phyloP scores from a whole-genome alignment of 2,113 vertebrate genomes.

The Eretmodus cyanostictus region DNA sequence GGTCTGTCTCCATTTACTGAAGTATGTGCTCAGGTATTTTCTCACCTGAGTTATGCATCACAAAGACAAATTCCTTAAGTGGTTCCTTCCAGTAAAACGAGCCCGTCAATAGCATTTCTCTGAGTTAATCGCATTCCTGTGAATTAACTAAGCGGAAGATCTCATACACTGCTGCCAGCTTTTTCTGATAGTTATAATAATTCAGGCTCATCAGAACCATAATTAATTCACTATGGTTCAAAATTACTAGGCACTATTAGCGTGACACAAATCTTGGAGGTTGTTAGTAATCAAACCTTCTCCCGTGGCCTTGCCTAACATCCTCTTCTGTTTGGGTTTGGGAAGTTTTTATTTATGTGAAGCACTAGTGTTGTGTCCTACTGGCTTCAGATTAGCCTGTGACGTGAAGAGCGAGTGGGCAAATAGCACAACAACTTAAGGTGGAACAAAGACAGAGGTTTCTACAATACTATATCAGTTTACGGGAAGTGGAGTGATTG shows the following conservation, averaged over 20 bases:
- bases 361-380: constrained; percentile 11
- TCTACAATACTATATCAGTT: fast-evolving
- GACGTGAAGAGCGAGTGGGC: not conserved
- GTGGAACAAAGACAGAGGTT: not conserved
- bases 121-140: constrained; percentile 4
- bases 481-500: not conserved
- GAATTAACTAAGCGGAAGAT: not conserved
- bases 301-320: not conserved
- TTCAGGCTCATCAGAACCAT: not conserved
- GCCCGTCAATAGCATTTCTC: not conserved
- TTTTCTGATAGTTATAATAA: not conserved
- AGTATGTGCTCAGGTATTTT: constrained; percentile 31
- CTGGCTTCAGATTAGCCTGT: constrained; percentile 29
- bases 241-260: not conserved
- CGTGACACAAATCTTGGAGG: not conserved
- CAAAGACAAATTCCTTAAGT: not conserved
- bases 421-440: not conserved
- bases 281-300: not conserved
- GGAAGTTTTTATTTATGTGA: constrained; percentile 42
- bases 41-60: constrained; percentile 36
- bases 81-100: constrained; percentile 1
- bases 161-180: not conserved
- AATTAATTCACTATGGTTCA: not conserved
- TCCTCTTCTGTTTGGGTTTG: constrained; percentile 46
- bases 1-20: not conserved